Conservation (phyloP, 2,113 vertebrate species). For the Rattus rattus region DNA sequence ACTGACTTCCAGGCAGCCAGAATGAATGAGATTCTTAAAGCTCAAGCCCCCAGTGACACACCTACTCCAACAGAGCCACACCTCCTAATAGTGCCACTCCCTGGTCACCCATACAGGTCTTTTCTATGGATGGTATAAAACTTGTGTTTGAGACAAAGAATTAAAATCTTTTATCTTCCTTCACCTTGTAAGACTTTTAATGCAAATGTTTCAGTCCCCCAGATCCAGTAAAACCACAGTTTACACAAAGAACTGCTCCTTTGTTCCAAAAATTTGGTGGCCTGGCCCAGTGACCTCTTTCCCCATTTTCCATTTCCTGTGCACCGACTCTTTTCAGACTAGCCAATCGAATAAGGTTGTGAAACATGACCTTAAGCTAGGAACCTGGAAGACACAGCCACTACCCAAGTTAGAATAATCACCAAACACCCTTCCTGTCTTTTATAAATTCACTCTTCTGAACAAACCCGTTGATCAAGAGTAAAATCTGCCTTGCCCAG, state of each 20-base stretch:
- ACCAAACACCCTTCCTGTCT: not conserved
- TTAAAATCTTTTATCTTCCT: not conserved
- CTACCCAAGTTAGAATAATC: not conserved
- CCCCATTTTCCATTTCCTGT: not conserved
- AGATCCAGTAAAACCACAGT: not conserved
- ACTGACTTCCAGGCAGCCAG: too few relatives aligned
- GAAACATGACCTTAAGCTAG: not conserved
- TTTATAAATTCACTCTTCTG: not conserved
- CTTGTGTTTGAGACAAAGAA: not conserved
- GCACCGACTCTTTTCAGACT: not conserved
- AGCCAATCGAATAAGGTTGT: not conserved
- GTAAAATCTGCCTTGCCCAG: not conserved
- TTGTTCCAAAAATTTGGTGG: not conserved
- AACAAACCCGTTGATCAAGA: too few relatives aligned
- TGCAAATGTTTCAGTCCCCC: not conserved
- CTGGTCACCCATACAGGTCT: too few relatives aligned
- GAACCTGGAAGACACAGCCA: not conserved
- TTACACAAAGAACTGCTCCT: not conserved
- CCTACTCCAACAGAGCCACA: too few relatives aligned
- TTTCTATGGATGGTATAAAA: not conserved
- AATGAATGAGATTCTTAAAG: too few relatives aligned
- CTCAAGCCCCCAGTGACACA: too few relatives aligned
- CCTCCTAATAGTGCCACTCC: too few relatives aligned
- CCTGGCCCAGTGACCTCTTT: not conserved
- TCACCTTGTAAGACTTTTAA: not conserved